Conservation (phyloP, 2,888 invertebrate species). For the Peribatodes rhomboidaria region DNA sequence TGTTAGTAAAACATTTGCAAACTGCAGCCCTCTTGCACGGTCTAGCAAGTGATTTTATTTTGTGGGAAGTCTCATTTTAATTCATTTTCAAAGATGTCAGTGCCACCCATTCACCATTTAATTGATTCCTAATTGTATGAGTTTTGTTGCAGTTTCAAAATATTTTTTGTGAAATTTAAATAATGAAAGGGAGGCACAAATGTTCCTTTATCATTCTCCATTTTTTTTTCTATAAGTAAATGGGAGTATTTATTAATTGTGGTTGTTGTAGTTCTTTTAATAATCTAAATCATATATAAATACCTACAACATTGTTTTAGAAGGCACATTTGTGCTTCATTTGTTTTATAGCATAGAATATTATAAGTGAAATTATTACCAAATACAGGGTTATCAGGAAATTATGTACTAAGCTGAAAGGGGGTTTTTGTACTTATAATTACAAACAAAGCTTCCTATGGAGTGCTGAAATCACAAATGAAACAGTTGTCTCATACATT, state of each 20-base stretch:
- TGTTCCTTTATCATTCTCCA: conserved; percentile 3
- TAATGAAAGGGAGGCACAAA: conserved; percentile 27
- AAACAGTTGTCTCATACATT: no score
- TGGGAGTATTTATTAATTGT: not conserved
- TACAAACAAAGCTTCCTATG: not conserved
- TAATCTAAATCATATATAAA: not conserved
- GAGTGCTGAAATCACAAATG: no score
- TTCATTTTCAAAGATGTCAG: conserved; percentile 19
- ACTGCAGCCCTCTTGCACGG: conserved; percentile 30
- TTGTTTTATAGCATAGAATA: not conserved
- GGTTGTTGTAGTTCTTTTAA: not conserved
- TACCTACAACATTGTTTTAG: not conserved
- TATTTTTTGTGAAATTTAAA: conserved; percentile 9
- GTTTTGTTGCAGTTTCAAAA: conserved; percentile 79
- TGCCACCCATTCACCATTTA: conserved; percentile 15
- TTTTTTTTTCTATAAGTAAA: not conserved
- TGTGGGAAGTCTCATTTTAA: conserved; percentile 63
- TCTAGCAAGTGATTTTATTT: conserved; percentile 16
- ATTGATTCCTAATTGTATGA: conserved; percentile 17
- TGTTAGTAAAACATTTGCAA: not conserved
- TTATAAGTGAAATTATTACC: no score
- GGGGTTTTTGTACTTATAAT: no score
- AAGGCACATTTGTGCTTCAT: conserved; percentile 3
- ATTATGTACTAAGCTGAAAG: no score
- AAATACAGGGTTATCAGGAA: no score